These are phyloP conservation scores for Hyla sarda DNA, from an alignment of 2,113 vertebrate species.

Conservation along the genomic window DNA sequence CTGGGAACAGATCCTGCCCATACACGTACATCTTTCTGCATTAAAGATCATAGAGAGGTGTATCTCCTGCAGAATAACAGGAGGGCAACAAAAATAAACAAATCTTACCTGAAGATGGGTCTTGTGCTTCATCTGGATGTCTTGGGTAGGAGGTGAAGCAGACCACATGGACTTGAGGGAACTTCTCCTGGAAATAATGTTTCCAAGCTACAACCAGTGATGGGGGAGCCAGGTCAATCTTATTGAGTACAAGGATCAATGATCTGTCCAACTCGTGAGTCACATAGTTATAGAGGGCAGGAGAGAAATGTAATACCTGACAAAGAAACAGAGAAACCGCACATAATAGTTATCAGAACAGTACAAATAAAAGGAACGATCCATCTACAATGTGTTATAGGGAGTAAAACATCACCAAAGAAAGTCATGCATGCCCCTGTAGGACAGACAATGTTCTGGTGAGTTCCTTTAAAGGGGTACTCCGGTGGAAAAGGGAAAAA, in stretches of 20 bases:
- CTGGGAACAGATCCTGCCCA: too few relatives aligned
- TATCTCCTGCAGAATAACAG: too few relatives aligned
- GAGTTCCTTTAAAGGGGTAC: too few relatives aligned
- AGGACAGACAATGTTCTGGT: too few relatives aligned
- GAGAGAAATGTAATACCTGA: conserved; percentile 89
- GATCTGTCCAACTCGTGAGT: conserved; percentile 81
- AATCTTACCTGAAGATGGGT: conserved; percentile 66
- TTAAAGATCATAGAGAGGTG: too few relatives aligned
- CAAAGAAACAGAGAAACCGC: background rate
- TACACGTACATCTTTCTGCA: too few relatives aligned
- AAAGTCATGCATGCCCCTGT: too few relatives aligned
- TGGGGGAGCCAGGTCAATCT: conserved; percentile 83
- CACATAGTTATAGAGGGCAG: conserved; percentile 83
- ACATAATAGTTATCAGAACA: background rate
- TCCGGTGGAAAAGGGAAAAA: too few relatives aligned
- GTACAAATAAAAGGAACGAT: background rate
- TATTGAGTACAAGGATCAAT: conserved; percentile 88
- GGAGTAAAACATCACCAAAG: too few relatives aligned
- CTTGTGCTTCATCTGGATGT: conserved; percentile 67
- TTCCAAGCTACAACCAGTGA: conserved; percentile 88
- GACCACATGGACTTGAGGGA: conserved; percentile 81
- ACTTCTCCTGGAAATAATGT: conserved; percentile 84
- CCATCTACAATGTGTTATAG: background rate
- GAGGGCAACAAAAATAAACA: too few relatives aligned
- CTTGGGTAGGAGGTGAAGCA: conserved; percentile 89